A percentile compares a stretch with the other conserved stretches of the same genome.
phyloP scores from a whole-genome alignment of 2,113 vertebrate species.

The Muntiacus muntjak region DNA sequence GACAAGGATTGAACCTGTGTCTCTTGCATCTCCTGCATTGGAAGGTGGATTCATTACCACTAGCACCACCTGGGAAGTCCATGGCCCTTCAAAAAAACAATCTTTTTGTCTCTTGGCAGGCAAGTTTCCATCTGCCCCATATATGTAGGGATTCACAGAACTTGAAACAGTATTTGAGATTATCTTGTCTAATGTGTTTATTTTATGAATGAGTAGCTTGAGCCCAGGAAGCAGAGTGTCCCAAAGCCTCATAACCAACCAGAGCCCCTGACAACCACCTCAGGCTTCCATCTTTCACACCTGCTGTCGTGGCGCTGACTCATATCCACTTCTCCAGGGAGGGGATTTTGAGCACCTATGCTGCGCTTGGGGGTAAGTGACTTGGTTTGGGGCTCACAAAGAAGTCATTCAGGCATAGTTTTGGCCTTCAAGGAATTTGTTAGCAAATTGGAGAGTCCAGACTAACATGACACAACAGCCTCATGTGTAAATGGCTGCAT shows the following conservation, averaged over 20 bases:
- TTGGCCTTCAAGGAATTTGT: background rate
- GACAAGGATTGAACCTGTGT: background rate
- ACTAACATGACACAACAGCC: background rate
- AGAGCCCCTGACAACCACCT: too few species aligned
- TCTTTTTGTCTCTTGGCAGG: background rate
- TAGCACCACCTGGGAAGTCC: background rate
- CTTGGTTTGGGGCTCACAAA: background rate
- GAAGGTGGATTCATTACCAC: background rate
- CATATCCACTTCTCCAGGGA: background rate
- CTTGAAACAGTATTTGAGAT: background rate
- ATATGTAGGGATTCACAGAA: background rate
- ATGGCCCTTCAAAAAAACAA: background rate
- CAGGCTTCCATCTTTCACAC: background rate
- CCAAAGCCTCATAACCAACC: background rate
- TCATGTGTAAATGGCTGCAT: background rate
- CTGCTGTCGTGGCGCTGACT: rapidly evolving
- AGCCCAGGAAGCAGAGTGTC: background rate
- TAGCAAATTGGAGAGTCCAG: background rate
- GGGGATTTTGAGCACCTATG: background rate
- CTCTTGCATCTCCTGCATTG: background rate
- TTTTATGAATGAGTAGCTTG: background rate
- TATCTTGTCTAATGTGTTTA: background rate
- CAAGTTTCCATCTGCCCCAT: background rate
- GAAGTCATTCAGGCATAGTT: background rate
- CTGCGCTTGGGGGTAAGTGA: background rate